phyloP scores from a whole-genome alignment of 2,888 invertebrate genomes.

The Aproaerema taeniolella region DNA sequence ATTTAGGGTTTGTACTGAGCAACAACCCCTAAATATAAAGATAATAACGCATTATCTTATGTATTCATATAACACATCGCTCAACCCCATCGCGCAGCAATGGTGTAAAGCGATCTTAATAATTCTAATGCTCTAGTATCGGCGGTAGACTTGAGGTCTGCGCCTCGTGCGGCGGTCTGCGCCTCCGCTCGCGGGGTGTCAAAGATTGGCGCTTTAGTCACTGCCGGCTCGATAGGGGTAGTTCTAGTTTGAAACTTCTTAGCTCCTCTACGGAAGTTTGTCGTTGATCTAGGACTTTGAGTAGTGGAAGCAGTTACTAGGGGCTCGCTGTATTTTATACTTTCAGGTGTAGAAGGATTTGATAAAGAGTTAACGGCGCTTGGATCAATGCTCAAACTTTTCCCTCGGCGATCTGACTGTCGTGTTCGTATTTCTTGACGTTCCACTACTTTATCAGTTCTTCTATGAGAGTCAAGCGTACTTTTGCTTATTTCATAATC shows the following conservation, averaged over 20 bases:
- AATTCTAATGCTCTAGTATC: slow-evolving; percentile 89
- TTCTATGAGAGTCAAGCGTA: slow-evolving; percentile 34
- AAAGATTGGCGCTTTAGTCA: slow-evolving; percentile 29
- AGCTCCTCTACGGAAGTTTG: slow-evolving; percentile 49
- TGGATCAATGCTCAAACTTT: slow-evolving; percentile 51
- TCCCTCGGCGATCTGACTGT: slow-evolving; percentile 44
- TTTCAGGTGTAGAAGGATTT: slow-evolving; percentile 49
- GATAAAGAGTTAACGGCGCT: slow-evolving; percentile 58
- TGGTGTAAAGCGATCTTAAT: slow-evolving; percentile 88
- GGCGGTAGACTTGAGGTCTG: slow-evolving; percentile 71
- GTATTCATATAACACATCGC: slow-evolving; percentile 16
- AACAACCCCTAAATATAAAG: slow-evolving; percentile 44
- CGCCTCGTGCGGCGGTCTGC: slow-evolving; percentile 40
- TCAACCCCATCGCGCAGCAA: slow-evolving; percentile 89
- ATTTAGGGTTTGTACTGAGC: slow-evolving; percentile 18
- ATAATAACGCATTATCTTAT: slow-evolving; percentile 28
- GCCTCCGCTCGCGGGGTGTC: slow-evolving; percentile 63
- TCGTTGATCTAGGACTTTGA: slow-evolving; percentile 42
- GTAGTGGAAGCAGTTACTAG: slow-evolving; percentile 47
- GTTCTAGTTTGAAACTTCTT: slow-evolving; percentile 50
- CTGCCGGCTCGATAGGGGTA: slow-evolving; percentile 38
- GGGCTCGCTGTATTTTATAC: slow-evolving; percentile 29
- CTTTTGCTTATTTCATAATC: slow-evolving; percentile 37
- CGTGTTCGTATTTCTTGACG: slow-evolving; percentile 34
- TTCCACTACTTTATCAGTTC: slow-evolving; percentile 36